Conservation (phyloP, 2,113 vertebrate genomes). For the Atrichornis clamosus region DNA sequence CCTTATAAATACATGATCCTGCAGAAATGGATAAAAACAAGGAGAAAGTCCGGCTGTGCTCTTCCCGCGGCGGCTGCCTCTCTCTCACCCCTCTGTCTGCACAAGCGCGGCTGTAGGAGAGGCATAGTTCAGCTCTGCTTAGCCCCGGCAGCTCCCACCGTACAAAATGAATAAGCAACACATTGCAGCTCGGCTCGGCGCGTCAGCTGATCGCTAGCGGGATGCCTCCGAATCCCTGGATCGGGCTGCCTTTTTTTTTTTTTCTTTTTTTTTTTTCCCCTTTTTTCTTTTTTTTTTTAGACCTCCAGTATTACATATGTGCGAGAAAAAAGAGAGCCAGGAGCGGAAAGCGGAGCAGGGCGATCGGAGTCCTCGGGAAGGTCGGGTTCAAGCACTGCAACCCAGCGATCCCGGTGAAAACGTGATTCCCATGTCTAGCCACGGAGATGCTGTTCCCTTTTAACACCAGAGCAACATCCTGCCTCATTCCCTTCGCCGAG, state of each 20-base stretch:
- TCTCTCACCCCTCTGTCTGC: slow-evolving; percentile 81
- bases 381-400: slow-evolving; percentile 68
- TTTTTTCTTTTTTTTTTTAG: neutral
- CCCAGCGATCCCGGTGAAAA: slow-evolving; percentile 67
- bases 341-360: slow-evolving; percentile 61
- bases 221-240: slow-evolving; percentile 76
- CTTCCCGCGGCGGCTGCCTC: slow-evolving; percentile 77
- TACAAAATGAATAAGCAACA: slow-evolving; percentile 82
- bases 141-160: slow-evolving; percentile 82
- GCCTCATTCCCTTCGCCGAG: slow-evolving; percentile 75
- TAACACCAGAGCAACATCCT: slow-evolving; percentile 71
- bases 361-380: slow-evolving; percentile 59
- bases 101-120: slow-evolving; percentile 82
- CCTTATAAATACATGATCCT: slow-evolving; percentile 97
- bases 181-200: slow-evolving; percentile 79
- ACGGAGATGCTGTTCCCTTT: slow-evolving; percentile 69
- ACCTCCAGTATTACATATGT: slow-evolving; percentile 75
- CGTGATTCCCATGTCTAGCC: slow-evolving; percentile 73
- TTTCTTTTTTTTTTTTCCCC: neutral
- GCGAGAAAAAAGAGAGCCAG: slow-evolving; percentile 43
- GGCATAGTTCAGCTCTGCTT: slow-evolving; percentile 86
- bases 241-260: neutral
- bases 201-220: slow-evolving; percentile 82
- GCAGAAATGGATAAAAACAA: slow-evolving; percentile 89
- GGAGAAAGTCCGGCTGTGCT: slow-evolving; percentile 85